Base-by-base conservation (phyloP, 2,888 invertebrate genomes). In the Hesperia comma region DNA sequence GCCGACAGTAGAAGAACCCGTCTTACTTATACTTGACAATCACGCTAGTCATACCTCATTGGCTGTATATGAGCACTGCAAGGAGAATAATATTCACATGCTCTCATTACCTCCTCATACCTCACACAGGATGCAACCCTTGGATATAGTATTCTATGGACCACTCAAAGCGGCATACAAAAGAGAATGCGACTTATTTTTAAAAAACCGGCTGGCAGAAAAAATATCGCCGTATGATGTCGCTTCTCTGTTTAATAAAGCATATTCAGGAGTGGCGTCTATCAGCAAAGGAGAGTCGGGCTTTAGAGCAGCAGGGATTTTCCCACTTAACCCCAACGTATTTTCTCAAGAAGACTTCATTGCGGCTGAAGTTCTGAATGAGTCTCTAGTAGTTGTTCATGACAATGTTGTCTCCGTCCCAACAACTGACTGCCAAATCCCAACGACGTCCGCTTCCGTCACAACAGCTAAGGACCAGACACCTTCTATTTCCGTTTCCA, bases 201-300 rank as follows among this genome's bases (percentile, higher is more conserved):
- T 80, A 66, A 81, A 81, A 70, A 75, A 64, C 17, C 74, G 74
- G 46, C 64, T 69, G 4, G 60, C 57, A 67, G 68, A 74, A 71
- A 71, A 69, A 21, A 79, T 79, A 70, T 77, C 78, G 6, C 77
- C 77, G 32, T 79, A 77, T 61, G 77, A 80, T 53, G 72, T 81
- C 49, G 78, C 77, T 26, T 71, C 75, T 32, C 57, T 71, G 53
- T 41, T 67, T 10, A 70, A 40, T 37, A 71, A 67, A 68, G 71
- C 70, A 67, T 72, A 53, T 61, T 49, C 46, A 56, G 69, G 37
- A 55, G 70, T 71, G 66, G 77, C 78, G 0, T 74, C 75, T 68
- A 77, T 80, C 46, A 74, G 69, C 40, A 80, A 82, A 74, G 77
- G 71, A 61, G 77, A 75, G 72, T 70, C 79, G 17, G 79, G 79